Percentiles rank a stretch among this genome's conserved stretches.
Conservation (phyloP, 1,140 invertebrate genomes). For the Cryptotermes secundus region DNA sequence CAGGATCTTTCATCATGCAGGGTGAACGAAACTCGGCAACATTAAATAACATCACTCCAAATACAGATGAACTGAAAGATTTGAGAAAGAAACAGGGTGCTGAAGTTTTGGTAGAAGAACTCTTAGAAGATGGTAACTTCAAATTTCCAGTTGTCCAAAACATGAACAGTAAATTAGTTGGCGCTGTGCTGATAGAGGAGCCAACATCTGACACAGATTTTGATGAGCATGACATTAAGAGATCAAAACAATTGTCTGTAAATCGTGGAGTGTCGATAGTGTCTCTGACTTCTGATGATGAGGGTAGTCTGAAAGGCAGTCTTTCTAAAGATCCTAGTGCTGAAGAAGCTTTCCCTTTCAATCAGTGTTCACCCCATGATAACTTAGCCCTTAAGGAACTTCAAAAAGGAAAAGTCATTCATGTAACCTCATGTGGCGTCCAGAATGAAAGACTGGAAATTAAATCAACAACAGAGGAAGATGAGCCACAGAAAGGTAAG, state of each 20-base stretch:
- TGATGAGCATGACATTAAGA: slow-evolving; percentile 39
- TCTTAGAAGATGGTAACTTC: background rate
- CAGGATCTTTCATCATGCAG: background rate
- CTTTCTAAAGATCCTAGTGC: background rate
- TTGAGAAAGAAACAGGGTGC: slow-evolving; percentile 46
- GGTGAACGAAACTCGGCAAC: background rate
- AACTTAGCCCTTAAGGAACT: background rate
- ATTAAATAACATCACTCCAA: slow-evolving; percentile 57
- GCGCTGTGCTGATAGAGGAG: slow-evolving; percentile 53
- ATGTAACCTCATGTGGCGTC: background rate
- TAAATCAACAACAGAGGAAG: background rate
- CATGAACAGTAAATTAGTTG: background rate
- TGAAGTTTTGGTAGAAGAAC: slow-evolving; percentile 55
- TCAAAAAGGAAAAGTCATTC: background rate
- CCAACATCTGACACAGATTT: slow-evolving; percentile 39
- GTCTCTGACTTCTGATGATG: slow-evolving; percentile 43
- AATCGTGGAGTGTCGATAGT: slow-evolving; percentile 62
- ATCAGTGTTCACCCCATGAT: background rate
- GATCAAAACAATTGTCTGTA: slow-evolving; percentile 41
- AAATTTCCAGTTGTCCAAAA: slow-evolving; percentile 27
- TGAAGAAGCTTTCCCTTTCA: background rate
- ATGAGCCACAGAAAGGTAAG: background rate
- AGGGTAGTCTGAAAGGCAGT: background rate
- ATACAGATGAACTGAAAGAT: slow-evolving; percentile 50
- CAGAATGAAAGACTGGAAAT: background rate